phyloP scores from a whole-genome alignment of 2,888 invertebrate species.

The Orthosia cruda region DNA sequence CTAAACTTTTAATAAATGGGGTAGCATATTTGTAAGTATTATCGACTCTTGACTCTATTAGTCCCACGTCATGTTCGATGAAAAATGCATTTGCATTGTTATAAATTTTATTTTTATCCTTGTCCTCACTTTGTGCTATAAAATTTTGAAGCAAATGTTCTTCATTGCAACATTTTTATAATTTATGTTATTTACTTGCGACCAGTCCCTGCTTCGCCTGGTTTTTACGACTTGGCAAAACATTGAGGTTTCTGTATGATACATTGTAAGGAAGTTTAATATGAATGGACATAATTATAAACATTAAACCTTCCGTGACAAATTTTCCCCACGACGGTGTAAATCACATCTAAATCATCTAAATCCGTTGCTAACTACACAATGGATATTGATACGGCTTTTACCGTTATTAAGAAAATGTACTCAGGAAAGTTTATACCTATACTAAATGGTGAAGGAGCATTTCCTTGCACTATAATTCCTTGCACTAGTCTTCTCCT shows the following conservation, averaged over 20 bases:
- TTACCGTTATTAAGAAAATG: too few relatives aligned
- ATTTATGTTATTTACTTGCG: background rate
- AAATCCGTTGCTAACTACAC: background rate
- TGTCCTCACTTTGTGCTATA: background rate
- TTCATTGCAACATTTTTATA: background rate
- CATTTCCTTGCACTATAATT: too few relatives aligned
- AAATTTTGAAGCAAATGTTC: background rate
- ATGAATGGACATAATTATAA: too few relatives aligned
- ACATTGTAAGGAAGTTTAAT: background rate
- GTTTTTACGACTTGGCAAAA: background rate
- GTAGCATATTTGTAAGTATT: background rate
- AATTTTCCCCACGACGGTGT: background rate
- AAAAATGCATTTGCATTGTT: slow-evolving; percentile 8
- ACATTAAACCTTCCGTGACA: too few relatives aligned
- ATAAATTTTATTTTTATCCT: background rate
- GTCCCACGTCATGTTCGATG: slow-evolving; percentile 10
- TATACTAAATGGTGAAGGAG: too few relatives aligned
- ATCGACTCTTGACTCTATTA: slow-evolving; percentile 15
- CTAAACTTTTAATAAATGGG: background rate
- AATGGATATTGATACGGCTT: too few relatives aligned
- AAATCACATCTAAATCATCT: background rate
- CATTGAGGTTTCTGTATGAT: background rate
- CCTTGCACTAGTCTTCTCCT: too few relatives aligned
- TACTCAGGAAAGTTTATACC: too few relatives aligned
- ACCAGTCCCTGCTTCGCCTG: too few relatives aligned